Evolutionary conservation across 2,888 invertebrate genomes (phyloP).

Genomic region (Pyrrhia umbra): DNA sequence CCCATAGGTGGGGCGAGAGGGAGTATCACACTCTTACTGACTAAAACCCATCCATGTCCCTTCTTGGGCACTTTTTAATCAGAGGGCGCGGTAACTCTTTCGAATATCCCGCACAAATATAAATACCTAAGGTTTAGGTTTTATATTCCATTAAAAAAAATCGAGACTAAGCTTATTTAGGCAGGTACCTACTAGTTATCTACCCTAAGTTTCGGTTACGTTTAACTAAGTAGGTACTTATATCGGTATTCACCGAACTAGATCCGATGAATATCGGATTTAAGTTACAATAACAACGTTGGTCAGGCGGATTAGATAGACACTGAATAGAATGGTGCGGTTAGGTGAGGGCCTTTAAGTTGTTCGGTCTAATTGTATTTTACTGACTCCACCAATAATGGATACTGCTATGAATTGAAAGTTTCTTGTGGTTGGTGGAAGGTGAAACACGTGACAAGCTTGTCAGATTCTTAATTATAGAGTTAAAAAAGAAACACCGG

Average conservation of each 20-base stretch:
- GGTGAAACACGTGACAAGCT: background rate
- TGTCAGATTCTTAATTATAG: background rate
- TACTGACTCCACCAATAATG: slow-evolving; percentile 2
- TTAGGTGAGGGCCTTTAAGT: slow-evolving; percentile 2
- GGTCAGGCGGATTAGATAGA: slow-evolving; percentile 12
- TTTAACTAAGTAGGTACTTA: slow-evolving; percentile 8
- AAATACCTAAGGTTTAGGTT: background rate
- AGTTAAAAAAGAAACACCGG: too few species aligned
- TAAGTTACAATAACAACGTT: slow-evolving; percentile 23
- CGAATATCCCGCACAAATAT: too few species aligned
- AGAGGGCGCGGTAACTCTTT: too few species aligned
- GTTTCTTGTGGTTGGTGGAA: background rate
- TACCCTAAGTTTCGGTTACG: slow-evolving; percentile 12
- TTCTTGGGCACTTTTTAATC: too few species aligned
- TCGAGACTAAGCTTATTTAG: background rate
- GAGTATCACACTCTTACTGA: too few species aligned
- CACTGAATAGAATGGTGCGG: slow-evolving; percentile 35
- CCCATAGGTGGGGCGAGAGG: too few species aligned
- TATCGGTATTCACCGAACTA: slow-evolving; percentile 30
- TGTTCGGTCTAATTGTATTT: background rate
- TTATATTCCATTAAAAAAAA: background rate
- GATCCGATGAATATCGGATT: slow-evolving; percentile 22
- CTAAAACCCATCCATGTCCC: too few species aligned
- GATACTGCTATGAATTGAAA: background rate
- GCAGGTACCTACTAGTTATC: background rate